These are phyloP conservation scores for Willisornis vidua DNA, from an alignment of 2,113 vertebrate genomes.

Conservation along the genomic window DNA sequence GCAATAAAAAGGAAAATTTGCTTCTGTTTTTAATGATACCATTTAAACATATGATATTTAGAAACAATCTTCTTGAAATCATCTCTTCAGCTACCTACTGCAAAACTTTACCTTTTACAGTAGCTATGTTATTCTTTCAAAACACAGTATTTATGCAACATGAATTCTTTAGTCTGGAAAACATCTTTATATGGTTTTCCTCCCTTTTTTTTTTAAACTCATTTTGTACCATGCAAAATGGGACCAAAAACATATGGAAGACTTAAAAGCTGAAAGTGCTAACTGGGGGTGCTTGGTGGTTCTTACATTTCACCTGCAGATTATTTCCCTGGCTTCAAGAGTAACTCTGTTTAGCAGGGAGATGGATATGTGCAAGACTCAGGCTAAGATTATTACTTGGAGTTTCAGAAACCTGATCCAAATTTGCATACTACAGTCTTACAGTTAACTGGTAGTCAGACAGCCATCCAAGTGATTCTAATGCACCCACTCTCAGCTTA, in stretches of 20 bases:
- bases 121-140: neutral
- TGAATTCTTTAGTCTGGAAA: neutral
- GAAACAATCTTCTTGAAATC: neutral
- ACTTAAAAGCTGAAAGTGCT: neutral
- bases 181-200: neutral
- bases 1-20: neutral
- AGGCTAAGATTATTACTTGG: neutral
- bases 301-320: neutral
- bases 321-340: neutral
- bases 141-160: neutral
- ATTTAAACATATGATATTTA: neutral
- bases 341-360: neutral
- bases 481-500: neutral
- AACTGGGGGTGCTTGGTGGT: neutral
- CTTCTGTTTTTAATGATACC: neutral
- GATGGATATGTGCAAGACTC: neutral
- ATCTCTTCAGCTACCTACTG: neutral
- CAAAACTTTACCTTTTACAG: neutral
- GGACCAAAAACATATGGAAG: neutral
- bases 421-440: neutral
- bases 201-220: neutral
- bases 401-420: neutral
- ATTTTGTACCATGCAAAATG: neutral
- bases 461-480: neutral
- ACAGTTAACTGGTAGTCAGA: neutral